phyloP scores from a whole-genome alignment of 2,888 invertebrate genomes.

The Epirrhoe tristata region DNA sequence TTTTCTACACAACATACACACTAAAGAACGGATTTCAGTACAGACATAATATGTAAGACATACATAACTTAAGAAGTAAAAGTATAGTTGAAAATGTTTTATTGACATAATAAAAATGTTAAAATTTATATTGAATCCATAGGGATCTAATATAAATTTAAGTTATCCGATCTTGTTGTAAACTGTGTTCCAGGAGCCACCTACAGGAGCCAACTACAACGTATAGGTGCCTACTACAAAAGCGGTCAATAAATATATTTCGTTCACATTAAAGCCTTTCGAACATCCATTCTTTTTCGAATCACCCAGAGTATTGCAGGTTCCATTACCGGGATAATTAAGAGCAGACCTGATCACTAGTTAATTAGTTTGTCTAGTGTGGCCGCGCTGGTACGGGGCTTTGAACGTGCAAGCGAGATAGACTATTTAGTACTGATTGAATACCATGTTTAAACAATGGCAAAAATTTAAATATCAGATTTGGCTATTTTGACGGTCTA shows the following conservation, averaged over 20 bases:
- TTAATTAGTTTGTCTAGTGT: slow-evolving; percentile 39
- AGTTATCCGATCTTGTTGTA: too few relatives aligned
- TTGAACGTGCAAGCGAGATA: neutral
- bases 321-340: slow-evolving; percentile 39
- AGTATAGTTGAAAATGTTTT: too few relatives aligned
- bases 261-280: slow-evolving; percentile 4
- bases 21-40: too few relatives aligned
- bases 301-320: slow-evolving; percentile 16
- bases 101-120: too few relatives aligned
- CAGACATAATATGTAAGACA: too few relatives aligned
- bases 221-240: neutral
- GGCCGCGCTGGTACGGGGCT: slow-evolving; percentile 13
- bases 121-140: too few relatives aligned
- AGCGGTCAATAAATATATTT: neutral
- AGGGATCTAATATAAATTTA: too few relatives aligned
- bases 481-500: too few relatives aligned
- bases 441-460: neutral
- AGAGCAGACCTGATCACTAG: slow-evolving; percentile 29
- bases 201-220: neutral
- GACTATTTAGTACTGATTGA: slow-evolving; percentile 16
- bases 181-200: too few relatives aligned
- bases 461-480: neutral
- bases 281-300: slow-evolving; percentile 4
- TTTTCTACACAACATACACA: too few relatives aligned
- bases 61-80: too few relatives aligned